Evolutionary conservation across 1,140 invertebrate species (phyloP).

Genomic region (Trichomalopsis sarcophagae): DNA sequence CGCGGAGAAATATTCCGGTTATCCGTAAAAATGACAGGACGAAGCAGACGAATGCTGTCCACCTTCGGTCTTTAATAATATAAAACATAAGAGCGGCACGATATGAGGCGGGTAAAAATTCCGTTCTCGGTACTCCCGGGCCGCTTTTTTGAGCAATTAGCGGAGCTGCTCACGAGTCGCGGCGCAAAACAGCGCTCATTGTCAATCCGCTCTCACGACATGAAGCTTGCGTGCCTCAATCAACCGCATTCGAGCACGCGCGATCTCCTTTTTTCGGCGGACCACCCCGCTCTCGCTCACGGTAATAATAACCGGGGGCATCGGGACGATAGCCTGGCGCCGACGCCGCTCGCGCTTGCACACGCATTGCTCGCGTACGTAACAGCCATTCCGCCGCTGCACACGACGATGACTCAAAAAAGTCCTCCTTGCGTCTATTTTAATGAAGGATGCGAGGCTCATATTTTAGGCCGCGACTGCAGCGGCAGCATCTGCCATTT

Average conservation of each 20-base stretch:
- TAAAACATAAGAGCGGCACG: not conserved
- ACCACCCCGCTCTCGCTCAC: not conserved
- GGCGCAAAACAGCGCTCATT: not conserved
- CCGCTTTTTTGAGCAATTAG: slow-evolving; percentile 18
- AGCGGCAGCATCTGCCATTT: slow-evolving; percentile 67
- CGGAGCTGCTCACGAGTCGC: not conserved
- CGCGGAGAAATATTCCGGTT: too few species aligned
- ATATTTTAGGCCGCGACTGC: slow-evolving; percentile 59
- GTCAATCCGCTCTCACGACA: not conserved
- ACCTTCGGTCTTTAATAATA: not conserved
- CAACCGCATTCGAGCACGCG: slow-evolving; percentile 14
- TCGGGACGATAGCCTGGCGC: not conserved
- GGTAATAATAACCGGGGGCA: not conserved
- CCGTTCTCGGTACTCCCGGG: not conserved
- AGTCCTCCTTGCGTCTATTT: slow-evolving; percentile 63
- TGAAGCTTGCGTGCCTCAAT: not conserved
- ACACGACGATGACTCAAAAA: slow-evolving; percentile 49
- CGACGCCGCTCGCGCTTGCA: not conserved
- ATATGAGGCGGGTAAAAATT: not conserved
- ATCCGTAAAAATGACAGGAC: too few species aligned
- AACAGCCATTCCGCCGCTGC: slow-evolving; percentile 55
- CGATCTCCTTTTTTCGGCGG: not conserved
- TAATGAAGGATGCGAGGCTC: slow-evolving; percentile 65
- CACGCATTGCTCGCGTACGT: slow-evolving; percentile 51
- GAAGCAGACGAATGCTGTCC: too few species aligned